These are phyloP conservation scores for Ceratothoa steindachneri DNA, from an alignment of 2,888 invertebrate species.

Conservation along the genomic window DNA sequence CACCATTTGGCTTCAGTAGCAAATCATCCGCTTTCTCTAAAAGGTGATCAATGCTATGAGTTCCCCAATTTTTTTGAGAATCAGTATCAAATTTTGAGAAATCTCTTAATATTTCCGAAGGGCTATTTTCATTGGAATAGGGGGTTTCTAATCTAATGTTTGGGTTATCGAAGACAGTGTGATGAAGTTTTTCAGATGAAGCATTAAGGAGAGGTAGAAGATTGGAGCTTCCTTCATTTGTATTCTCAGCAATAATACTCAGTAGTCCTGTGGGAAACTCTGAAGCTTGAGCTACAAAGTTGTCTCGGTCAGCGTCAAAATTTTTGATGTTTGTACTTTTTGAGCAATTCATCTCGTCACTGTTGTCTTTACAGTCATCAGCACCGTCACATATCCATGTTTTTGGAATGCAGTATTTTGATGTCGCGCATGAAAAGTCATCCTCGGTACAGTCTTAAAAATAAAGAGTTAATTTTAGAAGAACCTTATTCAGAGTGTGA, in stretches of 20 bases:
- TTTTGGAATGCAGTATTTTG: slow-evolving; percentile 61
- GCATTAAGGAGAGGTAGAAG: not conserved
- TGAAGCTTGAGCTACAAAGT: not conserved
- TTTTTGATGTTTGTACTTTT: not conserved
- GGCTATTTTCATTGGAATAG: not conserved
- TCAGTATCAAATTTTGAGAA: not conserved
- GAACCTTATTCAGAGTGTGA: too few species aligned
- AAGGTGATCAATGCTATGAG: not conserved
- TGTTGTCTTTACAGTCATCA: slow-evolving; percentile 64
- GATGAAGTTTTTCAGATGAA: too few species aligned
- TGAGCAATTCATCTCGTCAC: slow-evolving; percentile 57
- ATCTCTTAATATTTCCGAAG: not conserved
- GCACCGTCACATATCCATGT: slow-evolving; percentile 64
- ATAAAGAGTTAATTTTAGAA: too few species aligned
- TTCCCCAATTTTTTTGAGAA: not conserved
- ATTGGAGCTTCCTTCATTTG: not conserved
- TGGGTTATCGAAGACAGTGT: too few species aligned
- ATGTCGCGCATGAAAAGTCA: slow-evolving; percentile 60
- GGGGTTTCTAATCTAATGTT: too few species aligned
- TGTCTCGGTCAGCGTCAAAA: not conserved
- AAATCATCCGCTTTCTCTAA: too few species aligned
- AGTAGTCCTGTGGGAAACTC: not conserved
- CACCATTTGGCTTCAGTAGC: not conserved
- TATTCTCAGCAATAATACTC: not conserved
- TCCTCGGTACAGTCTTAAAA: slow-evolving; percentile 46